These are phyloP conservation scores for Empis livida DNA, from an alignment of 2,888 invertebrate genomes.

Conservation along the genomic window DNA sequence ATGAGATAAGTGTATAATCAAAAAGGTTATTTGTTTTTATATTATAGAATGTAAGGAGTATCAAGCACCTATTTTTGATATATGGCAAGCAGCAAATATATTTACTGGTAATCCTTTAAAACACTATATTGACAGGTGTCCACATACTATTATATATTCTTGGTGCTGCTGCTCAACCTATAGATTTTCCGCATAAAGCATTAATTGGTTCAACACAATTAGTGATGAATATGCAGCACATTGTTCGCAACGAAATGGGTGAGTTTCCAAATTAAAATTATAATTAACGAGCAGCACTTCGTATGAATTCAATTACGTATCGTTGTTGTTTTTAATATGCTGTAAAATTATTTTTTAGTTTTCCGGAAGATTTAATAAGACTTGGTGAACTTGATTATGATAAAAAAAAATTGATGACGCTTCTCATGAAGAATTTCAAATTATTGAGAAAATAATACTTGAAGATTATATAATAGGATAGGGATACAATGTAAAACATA, in stretches of 20 bases:
- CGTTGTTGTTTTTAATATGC: too few relatives aligned
- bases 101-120: too few relatives aligned
- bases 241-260: constrained; percentile 15
- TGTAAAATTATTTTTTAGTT: constrained; percentile 10
- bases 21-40: too few relatives aligned
- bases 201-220: constrained; percentile 15
- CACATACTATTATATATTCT: constrained; percentile 12
- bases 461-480: constrained; percentile 27
- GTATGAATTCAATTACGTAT: too few relatives aligned
- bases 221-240: constrained; percentile 28
- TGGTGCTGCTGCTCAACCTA: constrained; percentile 18
- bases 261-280: too few relatives aligned
- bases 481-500: constrained; percentile 30
- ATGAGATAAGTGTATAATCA: too few relatives aligned
- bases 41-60: too few relatives aligned
- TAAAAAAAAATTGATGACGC: constrained; percentile 22
- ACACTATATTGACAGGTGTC: too few relatives aligned
- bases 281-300: too few relatives aligned
- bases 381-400: constrained; percentile 32
- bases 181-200: constrained; percentile 31
- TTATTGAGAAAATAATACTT: constrained; percentile 29
- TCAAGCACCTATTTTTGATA: too few relatives aligned
- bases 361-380: constrained; percentile 21
- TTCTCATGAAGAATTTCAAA: constrained; percentile 22
- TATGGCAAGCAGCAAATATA: too few relatives aligned